Base-by-base conservation (phyloP, 1,140 invertebrate species). In the Ditylenchus dipsaci region DNA sequence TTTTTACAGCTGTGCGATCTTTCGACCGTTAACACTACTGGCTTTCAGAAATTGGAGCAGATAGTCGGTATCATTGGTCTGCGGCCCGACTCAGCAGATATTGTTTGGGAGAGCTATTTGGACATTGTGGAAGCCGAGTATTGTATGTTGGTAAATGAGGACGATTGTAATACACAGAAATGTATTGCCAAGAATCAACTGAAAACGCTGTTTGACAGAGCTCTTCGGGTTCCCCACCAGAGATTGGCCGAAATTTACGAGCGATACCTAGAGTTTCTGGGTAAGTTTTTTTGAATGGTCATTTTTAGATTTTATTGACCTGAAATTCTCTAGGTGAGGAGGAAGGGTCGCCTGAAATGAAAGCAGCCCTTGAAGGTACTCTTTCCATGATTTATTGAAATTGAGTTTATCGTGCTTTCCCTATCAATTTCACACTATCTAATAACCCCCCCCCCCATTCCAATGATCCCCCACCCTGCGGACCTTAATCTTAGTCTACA, bases 21-120 rank as follows among this genome's bases (percentile, higher is more conserved):
- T 53, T 53, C 3, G 23, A 53, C n/a, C 3, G 3, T 53, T 21
- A 53, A 17, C 15, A 7, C 3, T 53, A 8, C 15, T 15, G 3
- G 15, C 27, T 38, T 68, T 38, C 21, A 68, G 26, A 68, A 67
- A 47, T 69, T 66, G 13, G 66, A 68, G 19, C 19, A 42, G 21
- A n/a, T 68, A 0, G 27, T 68, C 23, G 15, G 0, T 13, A 19
- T 45, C 21, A 33, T 68, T 23, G 66, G 66, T 23, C 66, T 65
- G 15, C 66, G 66, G 3, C 63, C 66, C 5, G 66, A 68, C 38
- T 23, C 27, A 17, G 66, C 30, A 3, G 15, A 29, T 42, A 29
- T 68, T 17, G 26, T 66, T 13, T 68, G 66, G 66, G 63, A 67
- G 19, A 47, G 42, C 62, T 68, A 68, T 47, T n/a, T 65, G 17